Evolutionary conservation across 2,888 invertebrate genomes (phyloP), one percentile per base, ranked within the genome.

Genomic region (Drosophila mimetica): DNA sequence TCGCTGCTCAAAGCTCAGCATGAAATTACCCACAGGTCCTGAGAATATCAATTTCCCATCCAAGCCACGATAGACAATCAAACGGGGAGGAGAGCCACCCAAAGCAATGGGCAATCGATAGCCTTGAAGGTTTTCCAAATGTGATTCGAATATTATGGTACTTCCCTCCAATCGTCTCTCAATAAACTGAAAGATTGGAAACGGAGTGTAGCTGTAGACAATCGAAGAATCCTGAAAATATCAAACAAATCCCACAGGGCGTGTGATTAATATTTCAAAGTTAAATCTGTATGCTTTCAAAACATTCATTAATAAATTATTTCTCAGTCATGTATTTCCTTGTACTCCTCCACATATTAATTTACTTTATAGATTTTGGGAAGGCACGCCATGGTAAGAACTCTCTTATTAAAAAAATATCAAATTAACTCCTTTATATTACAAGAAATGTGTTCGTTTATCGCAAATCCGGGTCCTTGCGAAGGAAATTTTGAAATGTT

Each of bases 61-160:
- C 4, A 28, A 0, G 0, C 54, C 71, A 3, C 57, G 50, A 18
- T 81, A 85, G 1, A 81, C 63, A 20, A 90, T 89, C 0, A 90
- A 57, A 0, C 88, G 89, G 0, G 90, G 90, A 9, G 76, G 67
- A 0, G 86, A 74, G 2, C 89, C 89, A 2, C 88, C 90, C 16
- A 86, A 65, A 6, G 71, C 59, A 14, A 80, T 59, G 0, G 81
- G 78, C 1, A 90, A 4, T 0, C 54, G 51, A 53, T 77, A 81
- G 4, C 89, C 90, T 0, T 63, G 61, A 0, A 90, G 53, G 55
- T 89, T 73, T 0, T 30, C 4, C 9, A 83, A 46, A 0, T 79
- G 88, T 6, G 75, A 18, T 0, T 80, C 73, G 28, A 77, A 78
- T 14, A 88, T 36, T 0, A 14, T 5, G 4, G 44, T 37, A 13